These are phyloP conservation scores for Argya squamiceps DNA, from an alignment of 2,797 vertebrate species.

Conservation along the genomic window DNA sequence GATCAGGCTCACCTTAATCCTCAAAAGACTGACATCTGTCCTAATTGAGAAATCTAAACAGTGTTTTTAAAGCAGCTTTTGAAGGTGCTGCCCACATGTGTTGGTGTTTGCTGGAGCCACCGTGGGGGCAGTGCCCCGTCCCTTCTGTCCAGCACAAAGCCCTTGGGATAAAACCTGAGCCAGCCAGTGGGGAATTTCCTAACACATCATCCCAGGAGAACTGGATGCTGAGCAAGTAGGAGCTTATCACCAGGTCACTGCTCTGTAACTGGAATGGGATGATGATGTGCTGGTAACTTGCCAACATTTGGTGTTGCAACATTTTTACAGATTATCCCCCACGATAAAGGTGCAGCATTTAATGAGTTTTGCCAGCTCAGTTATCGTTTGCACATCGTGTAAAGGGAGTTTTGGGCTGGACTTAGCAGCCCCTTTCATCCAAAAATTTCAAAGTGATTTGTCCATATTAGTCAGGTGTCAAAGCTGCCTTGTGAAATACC, in stretches of 20 bases:
- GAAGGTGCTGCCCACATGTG: not conserved
- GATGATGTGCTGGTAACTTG: not conserved
- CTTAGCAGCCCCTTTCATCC: not conserved
- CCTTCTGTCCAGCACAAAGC: not conserved
- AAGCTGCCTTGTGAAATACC: not conserved
- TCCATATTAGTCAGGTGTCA: not conserved
- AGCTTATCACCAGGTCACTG: slow-evolving; percentile 29
- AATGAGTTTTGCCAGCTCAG: slow-evolving; percentile 15
- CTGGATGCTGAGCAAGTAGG: not conserved
- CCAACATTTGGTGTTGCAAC: slow-evolving; percentile 23
- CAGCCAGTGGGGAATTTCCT: slow-evolving; percentile 20
- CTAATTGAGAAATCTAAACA: slow-evolving; percentile 11
- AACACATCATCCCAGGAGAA: not conserved
- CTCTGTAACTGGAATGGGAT: not conserved
- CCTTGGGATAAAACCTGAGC: not conserved
- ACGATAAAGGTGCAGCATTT: not conserved
- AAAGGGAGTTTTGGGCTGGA: not conserved
- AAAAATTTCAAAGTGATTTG: not conserved
- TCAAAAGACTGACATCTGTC: slow-evolving; percentile 26
- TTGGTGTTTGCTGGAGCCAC: not conserved
- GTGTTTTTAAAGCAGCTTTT: not conserved
- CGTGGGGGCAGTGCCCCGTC: not conserved
- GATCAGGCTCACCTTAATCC: not conserved
- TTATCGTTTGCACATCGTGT: not conserved
- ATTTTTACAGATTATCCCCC: not conserved